phyloP scores from a whole-genome alignment of 2,113 vertebrate genomes.

The Climacteris rufus region DNA sequence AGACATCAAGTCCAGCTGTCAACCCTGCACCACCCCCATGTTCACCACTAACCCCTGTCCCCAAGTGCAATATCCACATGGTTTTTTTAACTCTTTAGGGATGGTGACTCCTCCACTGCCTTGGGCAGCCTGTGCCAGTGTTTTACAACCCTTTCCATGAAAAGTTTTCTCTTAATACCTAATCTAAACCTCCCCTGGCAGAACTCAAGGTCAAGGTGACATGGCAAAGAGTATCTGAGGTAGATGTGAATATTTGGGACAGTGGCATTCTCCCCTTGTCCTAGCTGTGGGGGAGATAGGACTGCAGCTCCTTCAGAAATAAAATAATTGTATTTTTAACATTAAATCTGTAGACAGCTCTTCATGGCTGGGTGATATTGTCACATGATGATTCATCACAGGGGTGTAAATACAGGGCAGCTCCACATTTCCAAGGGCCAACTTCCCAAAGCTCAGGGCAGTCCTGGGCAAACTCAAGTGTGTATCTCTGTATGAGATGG shows the following conservation, averaged over 20 bases:
- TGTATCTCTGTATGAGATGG: neutral
- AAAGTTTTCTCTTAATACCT: neutral
- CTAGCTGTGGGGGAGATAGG: neutral
- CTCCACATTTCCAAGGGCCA: neutral
- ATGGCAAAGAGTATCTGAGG: neutral
- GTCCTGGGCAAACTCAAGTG: neutral
- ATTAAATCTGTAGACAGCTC: neutral
- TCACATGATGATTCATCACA: neutral
- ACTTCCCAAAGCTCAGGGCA: neutral
- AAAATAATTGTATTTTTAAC: neutral
- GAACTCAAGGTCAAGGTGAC: neutral
- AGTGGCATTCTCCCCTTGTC: neutral
- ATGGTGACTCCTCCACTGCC: neutral
- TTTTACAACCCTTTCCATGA: neutral
- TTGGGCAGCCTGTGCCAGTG: neutral
- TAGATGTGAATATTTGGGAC: neutral
- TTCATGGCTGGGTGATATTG: neutral
- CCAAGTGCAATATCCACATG: neutral
- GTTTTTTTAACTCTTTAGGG: neutral
- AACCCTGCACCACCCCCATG: neutral
- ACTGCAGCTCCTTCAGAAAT: neutral
- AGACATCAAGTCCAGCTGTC: neutral
- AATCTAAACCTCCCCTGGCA: neutral
- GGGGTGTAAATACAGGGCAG: neutral
- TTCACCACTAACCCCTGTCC: neutral